Base-by-base conservation (phyloP, 92 coral and sea anemone genomes). In the Phymanthus crucifer region DNA sequence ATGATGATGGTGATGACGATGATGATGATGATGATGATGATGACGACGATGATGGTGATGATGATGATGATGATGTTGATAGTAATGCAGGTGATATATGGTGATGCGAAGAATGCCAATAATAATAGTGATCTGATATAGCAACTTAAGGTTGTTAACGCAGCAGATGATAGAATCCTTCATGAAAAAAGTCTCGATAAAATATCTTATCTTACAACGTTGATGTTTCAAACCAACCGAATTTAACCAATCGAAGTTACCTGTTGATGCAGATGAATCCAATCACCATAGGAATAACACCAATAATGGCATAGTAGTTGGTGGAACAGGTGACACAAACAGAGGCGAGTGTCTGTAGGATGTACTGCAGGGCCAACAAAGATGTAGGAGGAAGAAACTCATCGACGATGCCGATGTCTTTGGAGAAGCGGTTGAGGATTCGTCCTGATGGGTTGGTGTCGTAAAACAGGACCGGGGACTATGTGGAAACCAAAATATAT, bases 381-480 rank as follows among this genome's bases (percentile, higher is more conserved):
- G 97, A 92, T 9, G 97, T 92, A 0, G 97, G 97, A 10, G 97
- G 97, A 14, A 92, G 86, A 52, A 92, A 92, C 80, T 92, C 97
- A 71, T 92, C 97, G 18, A 92, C 94, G 82, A 92, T 90, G 46
- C 97, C 97, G 48, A 92, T 90, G 54, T 92, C 97, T 87, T 92
- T 92, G 16, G 97, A 92, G 48, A 92, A 92, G 71, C 97, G 90
- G 67, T 93, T 93, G 17, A 93, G 92, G 69, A 93, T 90, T 32
- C 97, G 74, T 14, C 97, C 97, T 3, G 97, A 93, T 0, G 97
- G 97, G 32, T 93, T 93, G 58, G 97, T 93, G 68, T 93, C 97
- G 83, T 87, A 93, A 58, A 93, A 93, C 74, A 79, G 80, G 7
- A 93, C 97, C 16, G 97, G 97, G 24, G 92, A 83, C 84, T 90